Conservation (phyloP, 2,888 invertebrate genomes). For the Drosophila gaucha region DNA sequence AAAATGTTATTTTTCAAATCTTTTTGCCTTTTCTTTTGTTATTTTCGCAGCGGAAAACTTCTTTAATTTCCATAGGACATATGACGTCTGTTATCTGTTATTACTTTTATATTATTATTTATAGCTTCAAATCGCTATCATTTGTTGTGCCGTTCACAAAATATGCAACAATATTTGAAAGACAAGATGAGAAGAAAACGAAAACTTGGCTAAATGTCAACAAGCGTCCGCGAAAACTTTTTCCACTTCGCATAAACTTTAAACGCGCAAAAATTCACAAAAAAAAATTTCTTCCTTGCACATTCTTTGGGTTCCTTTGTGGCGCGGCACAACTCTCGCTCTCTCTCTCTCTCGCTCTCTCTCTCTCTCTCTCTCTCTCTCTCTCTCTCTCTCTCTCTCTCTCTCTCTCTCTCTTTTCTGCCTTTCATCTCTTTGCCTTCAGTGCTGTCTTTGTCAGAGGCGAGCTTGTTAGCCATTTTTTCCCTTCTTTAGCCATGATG, state of each 20-base stretch:
- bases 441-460: conserved; percentile 22
- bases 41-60: neutral
- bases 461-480: conserved; percentile 37
- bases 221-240: conserved; percentile 16
- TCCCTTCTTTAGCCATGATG: neutral
- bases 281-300: neutral
- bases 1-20: too few species aligned
- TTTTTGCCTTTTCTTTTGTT: neutral
- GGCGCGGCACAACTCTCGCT: neutral
- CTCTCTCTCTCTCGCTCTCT: neutral
- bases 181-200: neutral
- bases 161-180: conserved; percentile 45
- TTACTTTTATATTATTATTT: conserved; percentile 11
- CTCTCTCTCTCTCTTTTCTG: neutral
- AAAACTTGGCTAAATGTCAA: conserved; percentile 33
- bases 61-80: conserved; percentile 9
- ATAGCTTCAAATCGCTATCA: conserved; percentile 10
- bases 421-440: too few species aligned
- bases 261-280: conserved; percentile 20
- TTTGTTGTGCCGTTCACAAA: conserved; percentile 30
- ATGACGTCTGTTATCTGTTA: conserved; percentile 7
- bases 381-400: neutral
- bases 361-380: too few species aligned
- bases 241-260: conserved; percentile 49
- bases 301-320: neutral